Base-by-base conservation (phyloP, 2,888 invertebrate genomes). In the Drosophila anomalata region DNA sequence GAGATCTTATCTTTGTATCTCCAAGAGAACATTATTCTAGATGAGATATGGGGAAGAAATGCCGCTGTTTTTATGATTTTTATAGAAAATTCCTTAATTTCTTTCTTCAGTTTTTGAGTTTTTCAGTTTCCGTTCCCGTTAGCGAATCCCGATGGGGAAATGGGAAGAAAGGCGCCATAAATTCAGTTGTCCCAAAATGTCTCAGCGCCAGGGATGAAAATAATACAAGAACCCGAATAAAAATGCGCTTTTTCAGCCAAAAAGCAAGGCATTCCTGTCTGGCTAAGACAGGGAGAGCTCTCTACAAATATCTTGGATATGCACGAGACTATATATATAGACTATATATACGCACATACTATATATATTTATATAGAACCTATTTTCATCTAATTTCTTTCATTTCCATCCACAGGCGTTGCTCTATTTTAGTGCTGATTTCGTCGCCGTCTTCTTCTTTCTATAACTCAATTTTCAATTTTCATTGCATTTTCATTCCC, bases 381-480 rank as follows among this genome's bases (percentile, higher is more conserved):
- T 87, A 87, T 81, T 81, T 87, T 87, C 81, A 84, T 81, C 73
- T 87, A 87, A 84, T 81, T 81, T 86, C 79, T 76, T 74, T 86
- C 63, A 87, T 84, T 81, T 87, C 73, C 70, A 66, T 66, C 53
- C 65, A 79, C 87, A 83, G 71, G 84, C 62, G 71, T 75, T 72
- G 83, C 79, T 84, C 88, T 84, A 88, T 84, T 76, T 85, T 78
- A 77, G 82, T 82, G 88, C 73, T 73, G 67, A 73, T 73, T 67
- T 72, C 71, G 65, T 39, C 46, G 39, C 26, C 50, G 46, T 52
- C 65, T 68, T 73, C 63, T 65, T 67, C 62, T 66, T 73, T 70
- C 76, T 79, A 79, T 78, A 85, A 78, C 86, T 82, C 74, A 80
- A 85, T 80, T 80, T 85, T 76, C 69, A 71, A 85, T 80, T 80